Percentiles rank a stretch among this genome's conserved stretches.
Evolutionary conservation across 2,797 vertebrate genomes (phyloP).

Genomic region (Dendrocincla fuliginosa): DNA sequence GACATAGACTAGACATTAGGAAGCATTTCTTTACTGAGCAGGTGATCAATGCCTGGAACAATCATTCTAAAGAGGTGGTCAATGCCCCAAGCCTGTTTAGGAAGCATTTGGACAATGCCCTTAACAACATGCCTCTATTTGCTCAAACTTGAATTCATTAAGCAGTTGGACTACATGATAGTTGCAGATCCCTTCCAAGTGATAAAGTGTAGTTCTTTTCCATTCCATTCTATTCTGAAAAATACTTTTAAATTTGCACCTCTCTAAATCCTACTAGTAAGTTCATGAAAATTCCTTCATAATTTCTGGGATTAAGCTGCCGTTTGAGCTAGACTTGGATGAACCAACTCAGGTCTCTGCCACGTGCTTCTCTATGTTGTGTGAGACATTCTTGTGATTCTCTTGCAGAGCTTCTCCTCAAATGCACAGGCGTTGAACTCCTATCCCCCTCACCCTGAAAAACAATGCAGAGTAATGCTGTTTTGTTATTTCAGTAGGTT

Average conservation of each 20-base stretch:
- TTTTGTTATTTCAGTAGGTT: background rate
- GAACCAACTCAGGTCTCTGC: background rate
- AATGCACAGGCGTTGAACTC: background rate
- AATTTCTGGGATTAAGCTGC: background rate
- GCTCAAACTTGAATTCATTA: too few relatives aligned
- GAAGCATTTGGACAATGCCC: too few relatives aligned
- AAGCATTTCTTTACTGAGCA: too few relatives aligned
- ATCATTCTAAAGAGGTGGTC: too few relatives aligned
- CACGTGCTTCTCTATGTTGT: background rate
- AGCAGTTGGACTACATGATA: too few relatives aligned
- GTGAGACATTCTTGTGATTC: background rate
- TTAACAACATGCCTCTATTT: too few relatives aligned
- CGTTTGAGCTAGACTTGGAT: background rate
- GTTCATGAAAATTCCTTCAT: background rate
- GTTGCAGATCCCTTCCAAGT: too few relatives aligned
- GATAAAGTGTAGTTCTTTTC: background rate
- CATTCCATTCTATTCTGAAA: background rate
- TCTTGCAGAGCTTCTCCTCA: background rate
- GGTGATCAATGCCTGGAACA: too few relatives aligned
- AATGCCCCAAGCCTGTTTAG: too few relatives aligned
- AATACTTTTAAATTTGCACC: background rate
- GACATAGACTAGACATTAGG: background rate
- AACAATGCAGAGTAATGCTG: background rate
- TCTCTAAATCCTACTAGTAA: background rate
- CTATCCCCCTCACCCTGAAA: accelerated